A percentile compares a stretch with the other conserved stretches of the same genome.
Conservation (phyloP, 1,140 invertebrate species). For the Heliothis subflexa region DNA sequence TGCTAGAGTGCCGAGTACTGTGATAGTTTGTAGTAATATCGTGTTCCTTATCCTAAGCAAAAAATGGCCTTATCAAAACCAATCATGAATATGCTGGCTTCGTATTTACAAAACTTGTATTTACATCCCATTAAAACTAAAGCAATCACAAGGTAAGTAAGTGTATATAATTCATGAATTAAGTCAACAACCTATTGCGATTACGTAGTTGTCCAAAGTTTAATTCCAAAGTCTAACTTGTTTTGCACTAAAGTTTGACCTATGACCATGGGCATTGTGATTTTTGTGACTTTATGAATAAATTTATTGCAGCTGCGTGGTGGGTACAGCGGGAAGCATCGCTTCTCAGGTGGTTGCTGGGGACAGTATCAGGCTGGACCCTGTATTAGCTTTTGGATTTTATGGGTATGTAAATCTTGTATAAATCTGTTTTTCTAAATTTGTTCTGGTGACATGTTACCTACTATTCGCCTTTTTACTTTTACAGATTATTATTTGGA, state of each 20-base stretch:
- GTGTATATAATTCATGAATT: neutral
- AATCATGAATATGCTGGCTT: slow-evolving; percentile 87
- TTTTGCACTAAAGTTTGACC: neutral
- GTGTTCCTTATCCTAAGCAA: slow-evolving; percentile 71
- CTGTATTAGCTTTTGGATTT: slow-evolving; percentile 89
- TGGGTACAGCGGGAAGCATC: slow-evolving; percentile 89
- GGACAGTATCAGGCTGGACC: slow-evolving; percentile 87
- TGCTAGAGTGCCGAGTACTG: too few relatives aligned
- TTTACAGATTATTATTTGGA: slow-evolving; percentile 89
- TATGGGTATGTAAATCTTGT: slow-evolving; percentile 87
- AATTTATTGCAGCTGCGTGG: slow-evolving; percentile 85
- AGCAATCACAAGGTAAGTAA: slow-evolving; percentile 90
- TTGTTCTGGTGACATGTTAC: neutral
- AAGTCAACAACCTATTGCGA: slow-evolving; percentile 7
- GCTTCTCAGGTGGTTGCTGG: slow-evolving; percentile 89
- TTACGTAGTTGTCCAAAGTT: slow-evolving; percentile 5
- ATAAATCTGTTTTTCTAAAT: neutral
- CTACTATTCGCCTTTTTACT: neutral
- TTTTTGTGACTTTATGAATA: slow-evolving; percentile 4
- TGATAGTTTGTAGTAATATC: slow-evolving; percentile 13
- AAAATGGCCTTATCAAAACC: slow-evolving; percentile 91
- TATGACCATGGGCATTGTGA: neutral
- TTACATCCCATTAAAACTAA: slow-evolving; percentile 90
- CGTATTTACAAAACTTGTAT: slow-evolving; percentile 90
- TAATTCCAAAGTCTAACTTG: slow-evolving; percentile 29